Base-by-base conservation (phyloP, 2,888 invertebrate genomes). In the Heteromyza rotundicornis region DNA sequence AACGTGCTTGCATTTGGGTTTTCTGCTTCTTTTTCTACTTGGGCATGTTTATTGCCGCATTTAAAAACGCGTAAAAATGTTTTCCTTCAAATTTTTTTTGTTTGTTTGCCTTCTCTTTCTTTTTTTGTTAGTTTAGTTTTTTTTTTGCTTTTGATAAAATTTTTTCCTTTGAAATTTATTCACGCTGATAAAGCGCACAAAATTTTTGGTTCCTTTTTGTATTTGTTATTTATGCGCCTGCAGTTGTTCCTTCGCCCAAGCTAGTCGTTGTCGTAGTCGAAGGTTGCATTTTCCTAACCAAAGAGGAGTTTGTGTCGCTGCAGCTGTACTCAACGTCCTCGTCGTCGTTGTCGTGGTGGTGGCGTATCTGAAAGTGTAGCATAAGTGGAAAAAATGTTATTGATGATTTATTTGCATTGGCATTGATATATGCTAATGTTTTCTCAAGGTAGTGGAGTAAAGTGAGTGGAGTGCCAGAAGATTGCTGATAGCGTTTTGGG, bases 61-160 rank as follows among this genome's bases (percentile, higher is more conserved):
- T 76, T 76, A 74, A 75, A 75, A 74, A 76, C 75, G 74, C 76
- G 76, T 74, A 73, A 74, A 76, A 74, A 74, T 74, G 77, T 70
- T 74, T 71, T 69, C 36, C 53, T 35, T 19, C 17, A n/a, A 53
- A 27, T 53, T 51, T 14, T 23, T 76, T 76, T 74, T 76, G 73
- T 24, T 40, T 44, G 40, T 49, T 56, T 47, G 35, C 47, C 40
- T 19, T 24, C 24, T 8, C 57, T 23, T 19, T 47, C 32, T 22
- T 57, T 20, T n/a, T 40, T 54, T 24, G 22, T 52, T 14, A 7
- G 10, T 16, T 54, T 61, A 52, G 44, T 55, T 20, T 55, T 16
- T 8, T 14, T 40, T 55, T 16, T 23, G 20, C 16, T 10, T 22
- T 47, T 57, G 47, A 57, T 47, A 35, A 20, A 35, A 53, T 12